Conservation (phyloP, 2,888 invertebrate species). For the Colostygia pectinataria region DNA sequence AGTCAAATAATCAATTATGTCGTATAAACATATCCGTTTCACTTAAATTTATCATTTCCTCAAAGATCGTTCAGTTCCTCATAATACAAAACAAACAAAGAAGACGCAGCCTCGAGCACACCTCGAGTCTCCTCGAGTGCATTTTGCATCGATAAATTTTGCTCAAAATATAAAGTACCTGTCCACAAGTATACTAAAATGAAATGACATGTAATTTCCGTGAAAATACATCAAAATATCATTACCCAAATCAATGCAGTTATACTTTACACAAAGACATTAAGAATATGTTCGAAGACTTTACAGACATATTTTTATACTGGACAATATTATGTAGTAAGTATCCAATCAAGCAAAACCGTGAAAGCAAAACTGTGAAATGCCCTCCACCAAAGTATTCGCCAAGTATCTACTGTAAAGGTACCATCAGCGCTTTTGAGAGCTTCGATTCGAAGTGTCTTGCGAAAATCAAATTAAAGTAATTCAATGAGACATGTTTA, state of each 20-base stretch:
- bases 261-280: too few species aligned
- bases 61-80: conserved; percentile 27
- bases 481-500: conserved; percentile 21
- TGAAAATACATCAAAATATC: too few species aligned
- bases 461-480: conserved; percentile 27
- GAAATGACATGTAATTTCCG: too few species aligned
- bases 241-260: too few species aligned
- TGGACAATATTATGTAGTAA: too few species aligned
- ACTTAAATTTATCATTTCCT: conserved; percentile 25
- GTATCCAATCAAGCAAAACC: too few species aligned
- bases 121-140: conserved; percentile 16
- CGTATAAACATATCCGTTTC: conserved; percentile 31
- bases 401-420: too few species aligned
- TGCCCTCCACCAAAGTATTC: too few species aligned
- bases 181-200: not conserved
- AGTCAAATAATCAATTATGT: conserved; percentile 24
- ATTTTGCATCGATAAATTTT: conserved; percentile 15
- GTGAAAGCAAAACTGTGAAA: too few species aligned
- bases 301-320: too few species aligned
- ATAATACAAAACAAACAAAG: conserved; percentile 26
- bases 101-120: conserved; percentile 17
- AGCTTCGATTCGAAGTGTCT: conserved; percentile 1
- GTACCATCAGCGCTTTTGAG: too few species aligned
- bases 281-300: too few species aligned
- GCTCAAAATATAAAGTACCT: conserved; percentile 10